Evolutionary conservation across 2,888 invertebrate species (phyloP), one percentile per base, ranked within the genome.

Genomic region (Argyra leucocephala): DNA sequence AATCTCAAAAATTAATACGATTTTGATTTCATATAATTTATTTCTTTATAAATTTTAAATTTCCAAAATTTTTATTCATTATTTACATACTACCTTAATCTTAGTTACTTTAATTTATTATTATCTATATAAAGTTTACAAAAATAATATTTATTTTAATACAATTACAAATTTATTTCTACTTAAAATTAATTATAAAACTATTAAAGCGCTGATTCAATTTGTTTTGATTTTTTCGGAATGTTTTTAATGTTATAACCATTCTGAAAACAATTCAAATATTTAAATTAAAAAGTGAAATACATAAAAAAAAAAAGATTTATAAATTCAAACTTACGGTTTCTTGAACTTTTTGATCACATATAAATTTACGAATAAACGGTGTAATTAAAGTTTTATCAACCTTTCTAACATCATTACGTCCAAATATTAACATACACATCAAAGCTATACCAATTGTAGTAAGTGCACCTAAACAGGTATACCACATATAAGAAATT

Each of bases 401-500:
- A 24, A 86, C 76, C 69, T 83, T 83, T 62, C 80, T 77, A 1
- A 84, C 81, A 73, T 86, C 81, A 68, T 83, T 81, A 10, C 82
- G 83, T 61, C 78, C 79, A 68, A 75, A 76, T 23, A 77, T 66
- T 12, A 71, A 67, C 10, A 76, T 73, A 24, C 73, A 75, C 1
- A 78, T 24, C 2, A 73, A 37, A 12, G 79, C 74, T 12, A 86
- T 79, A n/a, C 78, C 72, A 66, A 85, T 82, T 22, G 86, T 83
- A 6, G 86, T 81, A 1, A 81, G 66, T 6, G 83, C 80, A 15
- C 87, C 87, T 22, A 85, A 74, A 4, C 86, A 76, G 0, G 90
- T 89, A 72, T 89, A 90, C 90, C 90, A 91, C 81, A 91, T 84
- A 75, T 91, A 91, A 0, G 90, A 90, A 12, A 91, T 83, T 60